Conservation (phyloP, 35 echinoderm and acorn worm genomes). For the Acanthaster planci region DNA sequence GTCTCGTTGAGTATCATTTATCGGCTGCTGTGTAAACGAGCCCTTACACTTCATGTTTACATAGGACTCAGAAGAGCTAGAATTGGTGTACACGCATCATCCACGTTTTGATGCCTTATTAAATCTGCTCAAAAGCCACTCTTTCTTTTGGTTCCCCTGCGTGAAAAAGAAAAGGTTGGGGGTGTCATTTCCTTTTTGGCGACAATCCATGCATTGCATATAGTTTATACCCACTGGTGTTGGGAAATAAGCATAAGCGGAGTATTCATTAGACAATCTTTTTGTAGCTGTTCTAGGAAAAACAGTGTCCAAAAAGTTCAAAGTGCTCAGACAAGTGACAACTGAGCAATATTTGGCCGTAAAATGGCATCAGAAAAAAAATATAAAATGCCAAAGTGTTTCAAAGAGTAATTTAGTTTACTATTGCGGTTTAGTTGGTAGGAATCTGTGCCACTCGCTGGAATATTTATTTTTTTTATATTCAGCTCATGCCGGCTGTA, state of each 20-base stretch:
- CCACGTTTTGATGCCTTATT: no score
- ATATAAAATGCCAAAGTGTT: neutral
- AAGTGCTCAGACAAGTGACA: neutral
- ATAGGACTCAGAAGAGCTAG: no score
- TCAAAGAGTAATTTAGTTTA: neutral
- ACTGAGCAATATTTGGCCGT: neutral
- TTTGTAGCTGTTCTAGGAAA: neutral
- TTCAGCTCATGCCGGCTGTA: slow-evolving; percentile 52
- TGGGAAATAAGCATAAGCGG: neutral
- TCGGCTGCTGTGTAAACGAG: no score
- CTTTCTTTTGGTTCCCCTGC: no score
- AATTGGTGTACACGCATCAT: no score
- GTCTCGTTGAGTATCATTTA: no score
- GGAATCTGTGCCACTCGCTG: neutral
- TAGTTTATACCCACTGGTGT: no score
- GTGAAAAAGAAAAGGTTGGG: no score
- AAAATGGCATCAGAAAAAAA: neutral
- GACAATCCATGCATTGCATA: no score
- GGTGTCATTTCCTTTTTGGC: no score
- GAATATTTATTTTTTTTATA: neutral
- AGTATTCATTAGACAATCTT: neutral
- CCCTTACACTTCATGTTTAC: no score
- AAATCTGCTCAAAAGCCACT: no score
- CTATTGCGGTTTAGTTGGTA: neutral
- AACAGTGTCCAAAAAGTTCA: neutral